Evolutionary conservation across 2,113 vertebrate species (phyloP), one percentile per base, ranked within the genome.

Genomic region (Myocastor coypus): DNA sequence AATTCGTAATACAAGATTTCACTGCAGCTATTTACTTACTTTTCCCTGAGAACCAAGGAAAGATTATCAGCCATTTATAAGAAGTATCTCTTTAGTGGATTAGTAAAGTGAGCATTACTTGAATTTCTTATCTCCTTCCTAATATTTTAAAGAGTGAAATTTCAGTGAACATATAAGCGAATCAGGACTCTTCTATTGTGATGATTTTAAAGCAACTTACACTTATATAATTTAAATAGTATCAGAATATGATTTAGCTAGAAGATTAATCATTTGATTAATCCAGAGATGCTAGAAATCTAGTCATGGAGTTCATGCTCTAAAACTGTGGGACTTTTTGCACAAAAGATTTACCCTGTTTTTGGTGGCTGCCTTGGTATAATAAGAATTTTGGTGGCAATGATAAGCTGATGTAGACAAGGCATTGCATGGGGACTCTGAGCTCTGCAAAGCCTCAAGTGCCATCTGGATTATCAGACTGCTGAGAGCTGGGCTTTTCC

Each of bases 51-150:
- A 97, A 94, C 63, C 75, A 37, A 93, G 68, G 40, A 82, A 66
- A 92, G 92, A 71, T 95, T 96, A 97, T 61, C 34, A 81, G 91
- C 89, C 94, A 89, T 96, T 96, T 97, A 86, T 89, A 57, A 94
- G 92, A 97, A 97, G 91, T 94, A 95, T 95, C 97, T 94, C 92
- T 96, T 97, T 92, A 92, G 83, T 77, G 80, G 88, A 95, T 97
- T 96, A 98, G 96, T 94, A 94, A 96, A 94, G 14, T 86, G 83
- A 97, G 94, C 94, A 89, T 95, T 95, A 91, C 71, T 69, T 94
- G 59, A 93, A 93, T 32, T 92, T 57, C 34, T 42, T 59, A 37
- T 95, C 77, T 63, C 55, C 50, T 97, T 94, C 73, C 57, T 95
- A 77, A 87, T 81, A 95, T 94, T 96, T 85, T 92, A 94, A 69